Base-by-base conservation (phyloP, 2,113 vertebrate species). In the Terrapene triunguis region DNA sequence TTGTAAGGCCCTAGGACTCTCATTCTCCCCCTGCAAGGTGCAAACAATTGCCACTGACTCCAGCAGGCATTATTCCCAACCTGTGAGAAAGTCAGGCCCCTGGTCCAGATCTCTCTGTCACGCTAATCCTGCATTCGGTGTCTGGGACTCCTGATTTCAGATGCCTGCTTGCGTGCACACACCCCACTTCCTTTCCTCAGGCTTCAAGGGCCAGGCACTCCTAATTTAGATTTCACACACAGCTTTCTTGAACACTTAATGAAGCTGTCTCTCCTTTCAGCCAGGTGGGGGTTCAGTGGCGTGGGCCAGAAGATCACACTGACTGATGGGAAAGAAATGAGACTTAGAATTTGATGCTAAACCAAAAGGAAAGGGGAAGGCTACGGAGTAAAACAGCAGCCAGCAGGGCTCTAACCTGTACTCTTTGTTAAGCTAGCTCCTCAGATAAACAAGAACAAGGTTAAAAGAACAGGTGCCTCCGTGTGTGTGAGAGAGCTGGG, bases 401-500 rank as follows among this genome's bases (percentile, higher is more conserved):
- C 87, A 85, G 53, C 4, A 82, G 19, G 82, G 54, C 42, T 92
- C 47, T 83, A 53, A 76, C 53, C 16, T 92, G 54, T 92, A 32
- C 32, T 79, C 85, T 84, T 90, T 50, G 53, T 44, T 88, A 47
- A 95, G 76, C 25, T 94, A 22, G 5, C 12, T 84, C 35, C 76
- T 80, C 92, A 50, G 11, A 57, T 85, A 76, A 88, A 88, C 6
- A 88, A 91, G 19, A 5, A 19, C 44, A n/a, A 91, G 51, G 57
- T 85, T 94, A 92, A 86, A 96, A 62, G 74, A 50, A n/a, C 4
- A 80, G 86, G 24, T 29, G 14, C 7, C n/a, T 89, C n/a, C 62
- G 24, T 0, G 0, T 0, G 0, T 25, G 3, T 44, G 25, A 55
- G 32, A 51, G 50, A 81, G 27, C 51, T 55, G 12, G 69, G 50